phyloP scores from a whole-genome alignment of 2,888 invertebrate genomes.

The Odontomyia ornata region DNA sequence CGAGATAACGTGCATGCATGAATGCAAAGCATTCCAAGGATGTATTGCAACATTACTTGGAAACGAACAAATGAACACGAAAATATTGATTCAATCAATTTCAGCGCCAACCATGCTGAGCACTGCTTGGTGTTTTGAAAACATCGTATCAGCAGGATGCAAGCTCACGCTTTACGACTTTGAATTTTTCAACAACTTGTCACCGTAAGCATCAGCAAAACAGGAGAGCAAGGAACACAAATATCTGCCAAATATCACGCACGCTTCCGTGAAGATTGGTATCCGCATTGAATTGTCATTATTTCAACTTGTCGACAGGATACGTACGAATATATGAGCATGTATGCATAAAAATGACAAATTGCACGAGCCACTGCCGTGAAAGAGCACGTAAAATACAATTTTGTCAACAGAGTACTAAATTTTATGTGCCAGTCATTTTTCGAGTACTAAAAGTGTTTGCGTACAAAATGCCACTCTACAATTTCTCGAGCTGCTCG shows the following conservation, averaged over 20 bases:
- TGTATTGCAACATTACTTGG: no score
- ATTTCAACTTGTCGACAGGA: neutral
- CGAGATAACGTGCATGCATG: no score
- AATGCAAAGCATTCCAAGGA: no score
- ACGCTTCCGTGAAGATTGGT: no score
- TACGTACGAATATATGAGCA: neutral
- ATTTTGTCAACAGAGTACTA: constrained; percentile 42
- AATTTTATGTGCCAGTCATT: constrained; percentile 31
- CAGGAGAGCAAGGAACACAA: neutral
- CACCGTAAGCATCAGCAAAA: neutral
- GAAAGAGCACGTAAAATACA: constrained; percentile 27
- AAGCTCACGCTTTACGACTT: neutral
- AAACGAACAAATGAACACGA: neutral
- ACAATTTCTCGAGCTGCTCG: neutral
- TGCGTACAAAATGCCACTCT: constrained; percentile 16
- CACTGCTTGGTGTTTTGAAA: neutral
- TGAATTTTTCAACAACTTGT: neutral
- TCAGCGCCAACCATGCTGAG: neutral
- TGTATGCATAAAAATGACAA: constrained; percentile 13
- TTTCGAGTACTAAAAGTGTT: constrained; percentile 32
- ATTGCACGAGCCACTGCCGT: constrained; percentile 2
- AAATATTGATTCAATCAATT: neutral
- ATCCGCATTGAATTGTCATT: constrained; percentile 36
- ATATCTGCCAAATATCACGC: neutral
- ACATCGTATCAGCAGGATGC: constrained; percentile 2